Evolutionary conservation across 2,888 invertebrate genomes (phyloP), one percentile per base, ranked within the genome.

Genomic region (Ophonus ardosiacus): DNA sequence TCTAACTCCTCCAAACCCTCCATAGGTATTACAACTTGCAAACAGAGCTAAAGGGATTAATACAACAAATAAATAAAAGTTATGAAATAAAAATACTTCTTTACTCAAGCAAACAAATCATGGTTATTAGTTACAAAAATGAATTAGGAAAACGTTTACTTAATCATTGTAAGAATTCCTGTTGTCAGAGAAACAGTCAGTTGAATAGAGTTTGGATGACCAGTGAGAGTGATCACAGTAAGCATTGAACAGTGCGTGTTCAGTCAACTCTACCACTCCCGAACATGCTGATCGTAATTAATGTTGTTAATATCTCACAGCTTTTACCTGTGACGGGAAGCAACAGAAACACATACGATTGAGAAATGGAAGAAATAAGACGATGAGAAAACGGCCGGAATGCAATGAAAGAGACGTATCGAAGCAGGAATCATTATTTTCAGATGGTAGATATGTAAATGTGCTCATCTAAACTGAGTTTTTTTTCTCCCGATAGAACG

Each of bases 301-400:
- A 80, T 80, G 80, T 61, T 38, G 59, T 80, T 61, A 80, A 80
- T 80, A 80, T 59, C 80, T 80, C 61, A 80, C 61, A 61, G 80
- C 61, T 80, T 80, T 80, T 80, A 80, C 59, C 15, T 38, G 59
- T 80, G 61, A 61, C 61, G 59, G 80, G 59, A 80, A 61, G 80
- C 80, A 59, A 80, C 80, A 80, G 61, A 80, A 80, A 80, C 59
- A 79, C 24, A 59, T 80, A 80, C 80, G 80, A 80, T 80, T 80
- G 80, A 80, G 80, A 80, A 80, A 80, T 80, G 59, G 61, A 61
- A 80, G 80, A 80, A 80, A 80, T 80, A 80, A 80, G 61, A 80
- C 80, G 17, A 80, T 61, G 40, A 80, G 59, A 80, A 80, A 80
- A 80, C 61, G 59, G 61, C 59, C 18, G 76, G 57, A 80, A 61